Conservation (phyloP, 2,888 invertebrate species). For the Phortica magna region DNA sequence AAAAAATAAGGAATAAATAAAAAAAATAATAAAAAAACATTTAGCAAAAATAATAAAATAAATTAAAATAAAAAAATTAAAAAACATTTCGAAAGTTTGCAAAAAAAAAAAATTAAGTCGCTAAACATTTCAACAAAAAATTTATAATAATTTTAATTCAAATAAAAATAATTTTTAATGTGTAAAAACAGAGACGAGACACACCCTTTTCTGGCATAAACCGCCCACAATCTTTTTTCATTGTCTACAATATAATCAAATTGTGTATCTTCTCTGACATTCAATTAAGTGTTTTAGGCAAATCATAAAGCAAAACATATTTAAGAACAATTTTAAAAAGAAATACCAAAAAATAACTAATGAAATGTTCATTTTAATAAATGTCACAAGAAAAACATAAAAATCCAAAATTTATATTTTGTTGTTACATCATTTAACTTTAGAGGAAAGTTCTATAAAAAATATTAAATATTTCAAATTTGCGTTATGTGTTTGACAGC, state of each 20-base stretch:
- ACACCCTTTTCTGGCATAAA: constrained; percentile 72
- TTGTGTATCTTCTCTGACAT: not conserved
- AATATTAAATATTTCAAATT: not conserved
- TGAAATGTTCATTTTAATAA: not conserved
- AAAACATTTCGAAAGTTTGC: not conserved
- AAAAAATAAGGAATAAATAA: not conserved
- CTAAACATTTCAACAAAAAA: not conserved
- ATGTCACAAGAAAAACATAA: not conserved
- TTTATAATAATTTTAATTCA: not conserved
- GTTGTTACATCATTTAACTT: not conserved
- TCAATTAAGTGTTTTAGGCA: not conserved
- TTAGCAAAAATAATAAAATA: not conserved
- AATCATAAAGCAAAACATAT: not conserved
- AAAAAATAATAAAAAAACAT: not conserved
- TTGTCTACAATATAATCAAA: not conserved
- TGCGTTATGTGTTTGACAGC: not conserved
- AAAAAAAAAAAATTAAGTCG: too few species aligned
- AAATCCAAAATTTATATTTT: not conserved
- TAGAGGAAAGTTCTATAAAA: not conserved
- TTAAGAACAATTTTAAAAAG: not conserved
- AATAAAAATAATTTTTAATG: constrained; percentile 13
- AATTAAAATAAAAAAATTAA: not conserved
- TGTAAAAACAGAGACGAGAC: constrained; percentile 39
- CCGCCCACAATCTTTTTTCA: constrained; percentile 56
- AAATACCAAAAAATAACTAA: not conserved